Evolutionary conservation across 2,113 vertebrate genomes (phyloP), one percentile per base, ranked within the genome.

Genomic region (Myxocyprinus asiaticus): DNA sequence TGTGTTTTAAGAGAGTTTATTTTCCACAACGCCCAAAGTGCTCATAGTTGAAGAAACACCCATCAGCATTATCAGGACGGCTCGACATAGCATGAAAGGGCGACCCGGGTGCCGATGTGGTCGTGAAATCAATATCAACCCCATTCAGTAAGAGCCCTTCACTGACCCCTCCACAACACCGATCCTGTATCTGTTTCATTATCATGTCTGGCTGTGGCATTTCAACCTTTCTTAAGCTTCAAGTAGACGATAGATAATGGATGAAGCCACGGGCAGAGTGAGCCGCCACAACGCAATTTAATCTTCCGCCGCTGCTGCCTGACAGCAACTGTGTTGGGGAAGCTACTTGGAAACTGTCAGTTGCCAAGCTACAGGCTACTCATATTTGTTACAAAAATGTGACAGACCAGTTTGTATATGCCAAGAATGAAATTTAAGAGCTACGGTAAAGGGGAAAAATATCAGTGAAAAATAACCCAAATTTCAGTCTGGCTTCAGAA

Each of bases 161-260:
- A 15, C 17, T 74, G 81, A 85, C 76, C 84, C 61, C 17, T 75
- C 65, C 70, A 56, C 64, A 51, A 77, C 73, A 69, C 74, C 44
- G 67, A 74, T 82, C 78, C 76, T 43, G 81, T 85, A 85, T 87
- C 84, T 61, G 71, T 87, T 33, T 86, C 83, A 86, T 87, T 70
- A 85, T 77, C 82, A 83, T 88, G 85, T 87, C 83, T 82, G 77
- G 12, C 76, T 78, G 71, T 82, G 81, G 74, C 87, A 83, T 83
- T 65, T 81, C 76, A 76, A 42, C 75, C 78, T 80, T 86, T 81
- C 79, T 84, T 81, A 84, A 86, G 83, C 83, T 67, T 83, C 71
- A 76, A 73, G 82, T 80, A 82, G 81, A 79, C 72, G 53, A 71
- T 85, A 67, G 85, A 86, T 85, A 87, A 86, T 84, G 84, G 68